These are phyloP conservation scores for Lethenteron camtschaticum DNA, from an alignment of 2,113 vertebrate genomes.

Conservation along the genomic window DNA sequence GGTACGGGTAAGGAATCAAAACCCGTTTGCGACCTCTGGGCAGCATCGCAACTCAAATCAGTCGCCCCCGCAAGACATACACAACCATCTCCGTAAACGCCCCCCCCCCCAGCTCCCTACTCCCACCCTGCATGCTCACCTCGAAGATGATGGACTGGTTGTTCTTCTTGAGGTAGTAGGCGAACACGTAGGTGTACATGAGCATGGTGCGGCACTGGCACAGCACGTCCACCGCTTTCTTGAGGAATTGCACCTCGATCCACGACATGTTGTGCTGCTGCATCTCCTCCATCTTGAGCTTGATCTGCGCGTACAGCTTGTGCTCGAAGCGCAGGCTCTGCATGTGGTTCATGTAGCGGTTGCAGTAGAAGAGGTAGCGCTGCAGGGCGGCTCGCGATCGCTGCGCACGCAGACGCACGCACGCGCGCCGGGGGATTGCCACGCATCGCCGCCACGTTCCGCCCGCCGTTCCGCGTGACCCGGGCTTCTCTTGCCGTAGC, in stretches of 20 bases:
- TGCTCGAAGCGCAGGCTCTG: conserved; percentile 99
- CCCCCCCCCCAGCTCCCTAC: too few species aligned
- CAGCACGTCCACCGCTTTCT: conserved; percentile 97
- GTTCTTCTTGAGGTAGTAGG: conserved; percentile 99
- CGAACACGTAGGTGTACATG: conserved; percentile 99
- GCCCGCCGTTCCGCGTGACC: too few species aligned
- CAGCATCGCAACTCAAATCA: too few species aligned
- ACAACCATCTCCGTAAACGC: too few species aligned
- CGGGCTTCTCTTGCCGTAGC: too few species aligned
- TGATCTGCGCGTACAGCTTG: conserved; percentile 97
- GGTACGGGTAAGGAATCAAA: too few species aligned
- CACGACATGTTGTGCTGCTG: conserved; percentile 99
- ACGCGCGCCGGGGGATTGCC: too few species aligned
- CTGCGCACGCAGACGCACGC: conserved; percentile 20
- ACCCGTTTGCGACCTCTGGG: too few species aligned
- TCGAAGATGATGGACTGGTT: conserved; percentile 99
- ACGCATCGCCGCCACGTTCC: too few species aligned
- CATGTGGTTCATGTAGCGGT: conserved; percentile 99
- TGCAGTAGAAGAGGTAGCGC: conserved; percentile 99
- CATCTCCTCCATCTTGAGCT: conserved; percentile 99
- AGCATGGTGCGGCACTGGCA: conserved; percentile 99
- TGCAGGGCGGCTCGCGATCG: conserved; percentile 85
- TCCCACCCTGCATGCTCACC: conserved; percentile 27
- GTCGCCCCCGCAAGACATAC: too few species aligned
- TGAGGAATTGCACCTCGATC: conserved; percentile 99